Base-by-base conservation (phyloP, 2,888 invertebrate species). In the Ennomos erosarius region DNA sequence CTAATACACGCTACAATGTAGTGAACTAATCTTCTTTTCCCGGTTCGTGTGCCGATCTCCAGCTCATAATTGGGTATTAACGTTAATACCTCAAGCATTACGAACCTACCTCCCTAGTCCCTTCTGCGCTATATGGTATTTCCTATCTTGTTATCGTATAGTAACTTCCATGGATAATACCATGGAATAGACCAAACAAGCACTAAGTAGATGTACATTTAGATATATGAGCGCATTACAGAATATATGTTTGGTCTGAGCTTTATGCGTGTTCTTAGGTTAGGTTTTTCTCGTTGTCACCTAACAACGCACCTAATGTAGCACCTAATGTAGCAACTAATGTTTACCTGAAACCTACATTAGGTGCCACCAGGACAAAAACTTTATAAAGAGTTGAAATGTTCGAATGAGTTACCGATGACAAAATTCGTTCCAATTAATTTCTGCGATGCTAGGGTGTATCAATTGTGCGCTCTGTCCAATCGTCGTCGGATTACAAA, bases 31-130 rank as follows among this genome's bases (percentile, higher is more conserved):
- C 87, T 84, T 79, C 76, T 73, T 79, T 77, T 75, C 76, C 76
- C 76, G 70, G 74, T 69, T 70, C 75, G 77, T 75, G 75, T 72
- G 64, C 69, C 76, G 78, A 79, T 81, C 74, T 76, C 53, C 42
- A 85, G 79, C 79, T 81, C 78, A 84, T 89, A 85, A 87, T 87
- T 85, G 86, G 83, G 85, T 88, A 88, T 87, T 87, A 88, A 69
- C 75, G 80, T 76, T 86, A 87, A 86, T 87, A 80, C 82, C 77
- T 75, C 71, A 72, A 26, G 68, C 73, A 79, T 79, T 79, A 80
- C 69, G 64, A 69, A 69, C 69, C 73, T 26, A 6, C 26, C 26
- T 26, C 26, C 26, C n/a, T n/a, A n/a, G n/a, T n/a, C n/a, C n/a
- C 26, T 46, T 51, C 72, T 67, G 61, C 57, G 53, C 51, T 70